Evolutionary conservation across 2,113 vertebrate species (phyloP).

Genomic region (Sander vitreus): DNA sequence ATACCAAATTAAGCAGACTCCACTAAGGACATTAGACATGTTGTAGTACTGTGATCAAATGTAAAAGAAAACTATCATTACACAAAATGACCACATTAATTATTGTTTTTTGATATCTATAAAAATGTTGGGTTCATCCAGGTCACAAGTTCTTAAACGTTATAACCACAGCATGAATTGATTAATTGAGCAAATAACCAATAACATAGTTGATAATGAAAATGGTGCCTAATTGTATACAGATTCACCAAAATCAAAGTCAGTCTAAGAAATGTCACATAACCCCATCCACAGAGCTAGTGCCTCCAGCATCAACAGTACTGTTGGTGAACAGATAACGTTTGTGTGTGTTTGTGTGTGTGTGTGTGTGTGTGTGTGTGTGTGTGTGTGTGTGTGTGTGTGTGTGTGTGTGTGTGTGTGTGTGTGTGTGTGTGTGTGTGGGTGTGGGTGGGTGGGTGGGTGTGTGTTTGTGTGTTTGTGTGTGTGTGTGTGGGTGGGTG

Average conservation of each 20-base stretch:
- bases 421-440: not conserved
- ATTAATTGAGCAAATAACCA: not conserved
- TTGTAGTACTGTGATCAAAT: not conserved
- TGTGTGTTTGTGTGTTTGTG: not conserved
- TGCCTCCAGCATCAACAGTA: not conserved
- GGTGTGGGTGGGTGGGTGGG: not conserved
- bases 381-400: not conserved
- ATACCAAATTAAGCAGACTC: not conserved
- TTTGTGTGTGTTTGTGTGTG: not conserved
- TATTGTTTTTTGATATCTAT: not conserved
- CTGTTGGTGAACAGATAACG: not conserved
- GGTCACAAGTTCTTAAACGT: not conserved
- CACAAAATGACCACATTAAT: not conserved
- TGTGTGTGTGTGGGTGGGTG: not conserved
- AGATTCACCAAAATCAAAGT: not conserved
- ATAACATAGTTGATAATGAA: not conserved
- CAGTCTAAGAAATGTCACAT: not conserved
- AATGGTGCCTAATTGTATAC: not conserved
- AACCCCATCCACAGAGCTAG: too few relatives aligned
- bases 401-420: conserved; percentile 6
- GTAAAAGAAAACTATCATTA: not conserved
- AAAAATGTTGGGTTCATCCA: not conserved
- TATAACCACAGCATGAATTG: not conserved
- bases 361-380: conserved; percentile 4
- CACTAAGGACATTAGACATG: too few relatives aligned